phyloP scores from a whole-genome alignment of 2,888 invertebrate genomes.

The Atethmia centrago region DNA sequence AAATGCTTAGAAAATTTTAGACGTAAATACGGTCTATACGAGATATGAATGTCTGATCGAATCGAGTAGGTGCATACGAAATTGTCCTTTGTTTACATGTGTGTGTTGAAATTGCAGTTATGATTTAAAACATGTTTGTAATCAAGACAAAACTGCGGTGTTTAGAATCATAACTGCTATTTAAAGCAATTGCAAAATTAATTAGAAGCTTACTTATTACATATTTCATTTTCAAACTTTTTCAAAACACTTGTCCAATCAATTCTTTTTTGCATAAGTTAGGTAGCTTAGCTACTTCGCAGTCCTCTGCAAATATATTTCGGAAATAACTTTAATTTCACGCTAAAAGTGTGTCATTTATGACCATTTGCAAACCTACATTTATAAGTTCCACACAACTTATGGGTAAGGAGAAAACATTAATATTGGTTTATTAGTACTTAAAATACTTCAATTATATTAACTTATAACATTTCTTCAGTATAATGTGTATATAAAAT shows the following conservation, averaged over 20 bases:
- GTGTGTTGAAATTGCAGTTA: slow-evolving; percentile 23
- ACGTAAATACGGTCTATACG: slow-evolving; percentile 31
- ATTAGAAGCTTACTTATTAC: slow-evolving; percentile 41
- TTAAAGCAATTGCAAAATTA: neutral
- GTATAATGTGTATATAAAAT: slow-evolving; percentile 53
- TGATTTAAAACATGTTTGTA: slow-evolving; percentile 14
- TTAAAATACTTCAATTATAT: slow-evolving; percentile 55
- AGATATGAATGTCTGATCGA: slow-evolving; percentile 37
- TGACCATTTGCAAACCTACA: too few species aligned
- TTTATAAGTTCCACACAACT: slow-evolving; percentile 2
- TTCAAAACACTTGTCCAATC: neutral
- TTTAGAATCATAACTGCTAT: slow-evolving; percentile 30
- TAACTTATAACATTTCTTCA: slow-evolving; percentile 44
- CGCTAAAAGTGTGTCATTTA: too few species aligned
- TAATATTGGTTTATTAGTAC: slow-evolving; percentile 59
- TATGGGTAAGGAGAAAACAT: slow-evolving; percentile 39
- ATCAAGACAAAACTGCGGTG: neutral
- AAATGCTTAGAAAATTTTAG: slow-evolving; percentile 36
- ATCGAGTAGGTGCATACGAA: slow-evolving; percentile 39
- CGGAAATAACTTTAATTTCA: neutral
- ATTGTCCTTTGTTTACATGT: slow-evolving; percentile 41
- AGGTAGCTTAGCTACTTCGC: neutral
- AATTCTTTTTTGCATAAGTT: neutral
- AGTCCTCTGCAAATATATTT: neutral
- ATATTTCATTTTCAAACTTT: neutral